Conservation (phyloP, 2,888 invertebrate genomes). For the Xanthia togata region DNA sequence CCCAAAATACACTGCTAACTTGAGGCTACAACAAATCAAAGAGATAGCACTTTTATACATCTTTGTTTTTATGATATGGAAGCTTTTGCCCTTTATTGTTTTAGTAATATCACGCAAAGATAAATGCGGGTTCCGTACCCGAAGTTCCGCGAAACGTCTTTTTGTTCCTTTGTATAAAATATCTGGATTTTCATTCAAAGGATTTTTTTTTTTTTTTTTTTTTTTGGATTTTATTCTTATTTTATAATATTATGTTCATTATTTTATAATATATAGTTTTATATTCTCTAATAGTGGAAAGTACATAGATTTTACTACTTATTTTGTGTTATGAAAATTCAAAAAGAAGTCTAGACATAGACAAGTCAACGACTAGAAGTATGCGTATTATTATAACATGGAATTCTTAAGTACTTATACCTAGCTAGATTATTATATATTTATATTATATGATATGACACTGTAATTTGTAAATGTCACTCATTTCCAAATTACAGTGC, state of each 20-base stretch:
- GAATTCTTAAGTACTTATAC: not conserved
- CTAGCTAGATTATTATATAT: not conserved
- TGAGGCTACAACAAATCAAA: slow-evolving; percentile 64
- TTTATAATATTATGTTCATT: not conserved
- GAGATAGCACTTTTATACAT: slow-evolving; percentile 64
- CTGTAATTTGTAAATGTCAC: not conserved
- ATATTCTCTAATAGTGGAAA: not conserved
- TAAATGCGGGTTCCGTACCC: slow-evolving; percentile 59
- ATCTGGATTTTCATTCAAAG: slow-evolving; percentile 43
- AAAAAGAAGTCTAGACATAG: not conserved
- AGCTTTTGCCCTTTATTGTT: slow-evolving; percentile 68
- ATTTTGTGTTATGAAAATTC: not conserved
- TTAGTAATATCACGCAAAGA: slow-evolving; percentile 65
- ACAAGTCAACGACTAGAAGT: not conserved
- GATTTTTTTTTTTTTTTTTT: no score
- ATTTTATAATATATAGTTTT: not conserved
- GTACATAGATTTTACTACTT: not conserved
- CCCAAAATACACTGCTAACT: slow-evolving; percentile 42
- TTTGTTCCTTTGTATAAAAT: slow-evolving; percentile 41
- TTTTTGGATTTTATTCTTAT: no score
- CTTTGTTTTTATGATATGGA: slow-evolving; percentile 67
- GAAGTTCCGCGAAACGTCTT: slow-evolving; percentile 18
- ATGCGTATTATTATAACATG: no score
- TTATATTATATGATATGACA: no score
- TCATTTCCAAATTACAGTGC: no score